Percentiles rank a stretch among this genome's conserved stretches.
Evolutionary conservation across 92 coral and sea anemone species (phyloP).

Genomic region (Phenganax stokvisi): DNA sequence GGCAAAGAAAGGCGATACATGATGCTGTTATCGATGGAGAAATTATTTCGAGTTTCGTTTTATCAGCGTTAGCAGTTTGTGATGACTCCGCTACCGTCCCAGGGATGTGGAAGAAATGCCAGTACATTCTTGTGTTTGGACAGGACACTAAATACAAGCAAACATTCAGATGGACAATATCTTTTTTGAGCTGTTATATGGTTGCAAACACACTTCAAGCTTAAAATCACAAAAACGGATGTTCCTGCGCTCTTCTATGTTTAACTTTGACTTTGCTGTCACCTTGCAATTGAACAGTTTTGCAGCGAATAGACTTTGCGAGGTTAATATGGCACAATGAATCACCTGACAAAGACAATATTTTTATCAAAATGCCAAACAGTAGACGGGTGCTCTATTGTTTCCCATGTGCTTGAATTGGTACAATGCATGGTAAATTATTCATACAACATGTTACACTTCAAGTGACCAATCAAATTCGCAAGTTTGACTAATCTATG

Average conservation of each 20-base stretch:
- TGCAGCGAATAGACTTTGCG: background rate
- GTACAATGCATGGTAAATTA: background rate
- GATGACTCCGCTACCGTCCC: background rate
- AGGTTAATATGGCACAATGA: background rate
- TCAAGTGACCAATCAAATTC: too few species aligned
- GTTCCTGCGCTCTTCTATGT: background rate
- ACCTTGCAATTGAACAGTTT: background rate
- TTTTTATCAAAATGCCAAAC: background rate
- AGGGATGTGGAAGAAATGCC: conserved; percentile 28
- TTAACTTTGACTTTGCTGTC: background rate
- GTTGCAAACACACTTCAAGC: background rate
- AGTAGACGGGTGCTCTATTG: conserved; percentile 6
- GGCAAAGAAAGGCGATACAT: conserved; percentile 65
- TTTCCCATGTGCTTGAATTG: background rate
- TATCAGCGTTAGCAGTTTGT: background rate
- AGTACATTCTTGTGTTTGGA: background rate
- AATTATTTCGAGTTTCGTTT: conserved; percentile 58
- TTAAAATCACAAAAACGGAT: background rate
- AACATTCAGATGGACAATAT: too few species aligned
- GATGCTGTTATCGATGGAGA: conserved; percentile 76
- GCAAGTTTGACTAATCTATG: too few species aligned
- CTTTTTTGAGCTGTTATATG: too few species aligned
- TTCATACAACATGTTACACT: background rate
- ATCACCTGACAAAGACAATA: conserved; percentile 4
- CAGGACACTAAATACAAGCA: background rate